A percentile compares a stretch with the other conserved stretches of the same genome.
Conservation (phyloP, 1,140 invertebrate genomes). For the Helicoverpa zea region DNA sequence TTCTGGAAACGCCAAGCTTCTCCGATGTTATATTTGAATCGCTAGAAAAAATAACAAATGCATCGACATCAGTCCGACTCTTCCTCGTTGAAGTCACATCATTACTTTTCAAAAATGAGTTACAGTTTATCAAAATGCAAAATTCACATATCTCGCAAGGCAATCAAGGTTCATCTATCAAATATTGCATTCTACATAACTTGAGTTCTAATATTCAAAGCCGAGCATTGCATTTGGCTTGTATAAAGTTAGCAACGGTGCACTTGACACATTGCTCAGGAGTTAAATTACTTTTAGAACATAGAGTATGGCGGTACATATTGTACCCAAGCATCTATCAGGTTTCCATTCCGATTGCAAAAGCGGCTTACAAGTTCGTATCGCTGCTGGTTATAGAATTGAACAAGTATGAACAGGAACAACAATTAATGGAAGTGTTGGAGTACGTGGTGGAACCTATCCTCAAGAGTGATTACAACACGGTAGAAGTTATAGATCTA, state of each 20-base stretch:
- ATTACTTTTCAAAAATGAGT: conserved; percentile 54
- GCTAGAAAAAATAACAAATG: conserved; percentile 44
- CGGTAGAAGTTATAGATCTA: conserved; percentile 16
- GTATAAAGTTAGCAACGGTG: conserved; percentile 45
- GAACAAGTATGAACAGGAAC: conserved; percentile 54
- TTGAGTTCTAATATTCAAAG: background rate
- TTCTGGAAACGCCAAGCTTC: conserved; percentile 56
- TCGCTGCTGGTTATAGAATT: conserved; percentile 53
- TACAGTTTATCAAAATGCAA: conserved; percentile 54
- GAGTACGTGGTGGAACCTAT: conserved; percentile 53
- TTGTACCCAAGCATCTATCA: conserved; percentile 22
- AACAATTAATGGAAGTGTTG: conserved; percentile 50
- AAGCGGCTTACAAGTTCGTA: conserved; percentile 52
- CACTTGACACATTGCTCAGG: conserved; percentile 55
- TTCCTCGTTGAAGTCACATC: conserved; percentile 53
- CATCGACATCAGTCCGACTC: conserved; percentile 45
- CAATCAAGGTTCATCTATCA: conserved; percentile 13
- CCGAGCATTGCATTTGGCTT: conserved; percentile 41
- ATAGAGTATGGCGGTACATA: conserved; percentile 51
- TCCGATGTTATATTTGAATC: conserved; percentile 53
- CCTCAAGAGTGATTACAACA: conserved; percentile 36
- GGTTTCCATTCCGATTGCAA: conserved; percentile 19
- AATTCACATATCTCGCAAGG: conserved; percentile 24
- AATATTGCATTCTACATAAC: conserved; percentile 26
- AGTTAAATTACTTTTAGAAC: conserved; percentile 47